Evolutionary conservation across 2,797 vertebrate genomes (phyloP).

Genomic region (Amphiprion clarkii): DNA sequence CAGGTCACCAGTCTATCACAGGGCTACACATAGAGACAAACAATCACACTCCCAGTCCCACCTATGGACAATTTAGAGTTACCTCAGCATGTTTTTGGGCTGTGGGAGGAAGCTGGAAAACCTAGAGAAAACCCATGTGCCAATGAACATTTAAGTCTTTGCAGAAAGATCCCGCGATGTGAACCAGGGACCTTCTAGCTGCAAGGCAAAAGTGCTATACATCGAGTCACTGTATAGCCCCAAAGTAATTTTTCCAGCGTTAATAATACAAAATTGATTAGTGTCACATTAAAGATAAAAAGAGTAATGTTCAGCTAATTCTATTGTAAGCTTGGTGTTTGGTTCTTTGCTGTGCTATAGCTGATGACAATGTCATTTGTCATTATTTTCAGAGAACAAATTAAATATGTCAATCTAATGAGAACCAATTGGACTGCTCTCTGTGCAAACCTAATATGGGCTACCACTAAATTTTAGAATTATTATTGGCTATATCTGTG

Average conservation of each 20-base stretch:
- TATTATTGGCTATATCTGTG: slow-evolving; percentile 1
- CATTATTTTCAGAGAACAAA: slow-evolving; percentile 12
- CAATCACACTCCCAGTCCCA: too few relatives aligned
- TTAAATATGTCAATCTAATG: slow-evolving; percentile 1
- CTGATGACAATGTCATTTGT: neutral
- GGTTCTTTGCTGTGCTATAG: neutral
- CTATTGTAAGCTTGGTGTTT: slow-evolving; percentile 7
- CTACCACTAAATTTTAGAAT: slow-evolving; percentile 17
- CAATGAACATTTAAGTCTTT: too few relatives aligned
- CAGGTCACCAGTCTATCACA: too few relatives aligned
- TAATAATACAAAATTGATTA: slow-evolving; percentile 27
- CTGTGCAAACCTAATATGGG: slow-evolving; percentile 15
- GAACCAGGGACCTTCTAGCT: too few relatives aligned
- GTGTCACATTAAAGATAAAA: slow-evolving; percentile 29
- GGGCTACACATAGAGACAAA: too few relatives aligned
- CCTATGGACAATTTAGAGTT: too few relatives aligned
- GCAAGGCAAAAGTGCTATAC: too few relatives aligned
- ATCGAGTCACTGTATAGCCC: too few relatives aligned
- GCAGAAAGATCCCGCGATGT: too few relatives aligned
- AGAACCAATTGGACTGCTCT: neutral
- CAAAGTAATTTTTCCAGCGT: neutral
- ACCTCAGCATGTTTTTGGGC: too few relatives aligned
- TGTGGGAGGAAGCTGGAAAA: too few relatives aligned
- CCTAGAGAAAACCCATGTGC: too few relatives aligned
- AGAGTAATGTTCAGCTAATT: slow-evolving; percentile 27